Evolutionary conservation across 1,140 invertebrate genomes (phyloP).

Genomic region (Panagrolaimus sp.): DNA sequence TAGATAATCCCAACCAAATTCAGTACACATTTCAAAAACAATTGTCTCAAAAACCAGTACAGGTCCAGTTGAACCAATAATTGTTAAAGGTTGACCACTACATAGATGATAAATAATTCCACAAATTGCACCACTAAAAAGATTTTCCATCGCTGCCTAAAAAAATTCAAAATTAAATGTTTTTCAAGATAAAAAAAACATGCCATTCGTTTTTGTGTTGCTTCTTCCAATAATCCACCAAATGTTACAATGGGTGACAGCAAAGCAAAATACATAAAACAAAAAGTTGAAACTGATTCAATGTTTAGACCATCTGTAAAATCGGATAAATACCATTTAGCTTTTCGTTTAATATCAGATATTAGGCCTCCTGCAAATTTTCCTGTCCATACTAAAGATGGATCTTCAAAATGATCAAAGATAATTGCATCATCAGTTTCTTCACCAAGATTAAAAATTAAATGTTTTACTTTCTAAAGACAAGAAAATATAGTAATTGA

Average conservation of each 20-base stretch:
- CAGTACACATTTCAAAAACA: constrained; percentile 81
- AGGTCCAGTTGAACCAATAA: constrained; percentile 93
- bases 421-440: constrained; percentile 68
- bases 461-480: constrained; percentile 8
- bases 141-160: constrained; percentile 94
- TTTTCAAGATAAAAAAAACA: no score
- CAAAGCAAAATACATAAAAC: constrained; percentile 93
- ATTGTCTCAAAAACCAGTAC: constrained; percentile 97
- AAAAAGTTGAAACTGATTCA: constrained; percentile 90
- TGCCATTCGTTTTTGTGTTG: constrained; percentile 92
- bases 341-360: constrained; percentile 86
- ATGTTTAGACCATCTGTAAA: constrained; percentile 77
- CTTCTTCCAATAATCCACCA: constrained; percentile 84
- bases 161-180: no score
- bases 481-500: no score
- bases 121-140: constrained; percentile 88
- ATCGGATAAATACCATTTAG: constrained; percentile 69
- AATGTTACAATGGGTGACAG: constrained; percentile 95
- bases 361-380: constrained; percentile 79
- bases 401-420: constrained; percentile 65
- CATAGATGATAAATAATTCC: constrained; percentile 92
- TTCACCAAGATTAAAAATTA: constrained; percentile 27
- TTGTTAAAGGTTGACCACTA: constrained; percentile 92
- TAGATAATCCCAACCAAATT: constrained; percentile 70
- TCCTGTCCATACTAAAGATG: constrained; percentile 71